Base-by-base conservation (phyloP, 2,113 vertebrate genomes). In the Hippocampus mohnikei region DNA sequence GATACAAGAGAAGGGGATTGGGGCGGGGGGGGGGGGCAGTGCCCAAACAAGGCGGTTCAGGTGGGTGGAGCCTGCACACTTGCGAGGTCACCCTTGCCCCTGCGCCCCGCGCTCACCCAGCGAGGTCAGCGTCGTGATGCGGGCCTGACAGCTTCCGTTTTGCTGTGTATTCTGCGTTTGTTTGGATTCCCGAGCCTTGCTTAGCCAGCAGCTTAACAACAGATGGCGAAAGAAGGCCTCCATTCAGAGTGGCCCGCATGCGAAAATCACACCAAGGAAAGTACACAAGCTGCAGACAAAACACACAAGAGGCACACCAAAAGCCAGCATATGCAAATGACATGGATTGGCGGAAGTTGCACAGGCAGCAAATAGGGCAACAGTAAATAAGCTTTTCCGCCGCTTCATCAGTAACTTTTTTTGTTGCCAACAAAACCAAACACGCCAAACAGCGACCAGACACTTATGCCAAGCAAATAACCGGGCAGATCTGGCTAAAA, bases 191-290 rank as follows among this genome's bases (percentile, higher is more conserved):
- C 91, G 88, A 91, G 93, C 91, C 92, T 94, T 92, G 93, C 92
- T 94, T 93, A 85, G 92, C 93, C 92, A 90, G 93, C 94, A 94
- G 94, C 95, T 94, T 94, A 92, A 94, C 94, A 96, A 94, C 95
- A 95, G 94, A 96, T 94, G 94, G 95, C 93, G 92, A 87, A 90
- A 94, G 94, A 93, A 82, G 85, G 93, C 93, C 94, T 94, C 91
- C 89, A 94, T 95, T 94, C 91, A 88, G 79, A 89, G 87, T 79
- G 88, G 88, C 83, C 89, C 77, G 86, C 90, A 89, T 92, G 90
- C 71, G 78, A 86, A 78, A 83, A 84, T 74, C 92, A 94, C 92
- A 94, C 92, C 92, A 91, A 92, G 86, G 82, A 84, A 79, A 74
- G 81, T 66, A 83, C 86, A 87, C 82, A 84, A 72, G 78, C 81